Evolutionary conservation across 2,888 invertebrate genomes (phyloP).

Genomic region (Anthrax anthrax): DNA sequence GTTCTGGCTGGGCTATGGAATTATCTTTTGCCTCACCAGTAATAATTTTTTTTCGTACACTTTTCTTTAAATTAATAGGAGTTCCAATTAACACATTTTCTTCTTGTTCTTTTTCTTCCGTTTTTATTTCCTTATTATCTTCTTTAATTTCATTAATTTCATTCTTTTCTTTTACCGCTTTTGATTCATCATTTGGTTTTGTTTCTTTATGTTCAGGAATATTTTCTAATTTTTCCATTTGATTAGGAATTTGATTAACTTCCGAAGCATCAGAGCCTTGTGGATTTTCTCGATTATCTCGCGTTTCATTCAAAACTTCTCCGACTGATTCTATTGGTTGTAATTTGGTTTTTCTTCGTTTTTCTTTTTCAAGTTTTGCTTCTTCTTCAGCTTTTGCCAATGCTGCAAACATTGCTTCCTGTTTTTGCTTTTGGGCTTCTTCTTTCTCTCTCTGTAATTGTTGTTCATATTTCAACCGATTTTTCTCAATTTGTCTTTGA

Average conservation of each 20-base stretch:
- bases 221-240: not conserved
- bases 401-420: slow-evolving; percentile 61
- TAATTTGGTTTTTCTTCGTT: slow-evolving; percentile 17
- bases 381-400: slow-evolving; percentile 63
- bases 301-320: slow-evolving; percentile 6
- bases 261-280: slow-evolving; percentile 4
- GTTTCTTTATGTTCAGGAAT: not conserved
- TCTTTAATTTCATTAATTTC: not conserved
- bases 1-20: slow-evolving; percentile 18
- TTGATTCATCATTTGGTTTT: not conserved
- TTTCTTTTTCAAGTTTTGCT: slow-evolving; percentile 52
- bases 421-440: slow-evolving; percentile 54
- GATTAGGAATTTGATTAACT: not conserved
- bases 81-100: slow-evolving; percentile 32
- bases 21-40: slow-evolving; percentile 7
- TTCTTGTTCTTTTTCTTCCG: slow-evolving; percentile 17
- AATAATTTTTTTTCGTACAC: slow-evolving; percentile 8
- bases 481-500: slow-evolving; percentile 55
- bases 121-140: not conserved
- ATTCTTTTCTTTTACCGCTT: not conserved
- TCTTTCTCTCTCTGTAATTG: slow-evolving; percentile 50
- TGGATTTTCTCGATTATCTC: not conserved
- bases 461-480: slow-evolving; percentile 58
- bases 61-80: slow-evolving; percentile 31
- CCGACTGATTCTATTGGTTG: slow-evolving; percentile 3